These are phyloP conservation scores for Carduelis carduelis DNA, from an alignment of 2,797 vertebrate genomes.

Conservation along the genomic window DNA sequence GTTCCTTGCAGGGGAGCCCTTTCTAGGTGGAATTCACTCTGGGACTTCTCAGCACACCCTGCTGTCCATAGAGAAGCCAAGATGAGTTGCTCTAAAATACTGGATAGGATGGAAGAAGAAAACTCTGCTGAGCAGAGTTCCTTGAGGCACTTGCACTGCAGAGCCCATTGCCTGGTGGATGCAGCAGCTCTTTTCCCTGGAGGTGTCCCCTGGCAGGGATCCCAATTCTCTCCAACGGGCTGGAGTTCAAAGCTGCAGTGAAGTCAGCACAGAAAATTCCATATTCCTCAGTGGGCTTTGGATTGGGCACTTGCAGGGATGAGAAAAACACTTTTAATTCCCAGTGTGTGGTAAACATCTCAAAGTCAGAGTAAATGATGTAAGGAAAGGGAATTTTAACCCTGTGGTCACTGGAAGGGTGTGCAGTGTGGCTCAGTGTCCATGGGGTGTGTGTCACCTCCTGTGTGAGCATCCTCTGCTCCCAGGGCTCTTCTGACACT, in stretches of 20 bases:
- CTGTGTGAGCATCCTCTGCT: background rate
- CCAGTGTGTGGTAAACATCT: background rate
- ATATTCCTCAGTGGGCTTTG: conserved; percentile 47
- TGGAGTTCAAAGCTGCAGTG: conserved; percentile 3
- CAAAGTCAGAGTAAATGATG: background rate
- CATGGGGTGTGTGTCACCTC: background rate
- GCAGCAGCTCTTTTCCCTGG: conserved; percentile 38
- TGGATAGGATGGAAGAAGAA: background rate
- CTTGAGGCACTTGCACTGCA: background rate
- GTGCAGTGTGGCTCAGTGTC: background rate
- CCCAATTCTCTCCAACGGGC: background rate
- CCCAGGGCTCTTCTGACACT: background rate
- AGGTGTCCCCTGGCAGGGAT: background rate
- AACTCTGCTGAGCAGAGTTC: background rate
- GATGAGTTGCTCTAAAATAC: background rate
- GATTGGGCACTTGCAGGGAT: conserved; percentile 1
- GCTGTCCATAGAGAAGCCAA: background rate
- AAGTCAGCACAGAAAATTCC: conserved; percentile 58
- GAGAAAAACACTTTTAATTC: conserved; percentile 29
- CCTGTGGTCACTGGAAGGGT: background rate
- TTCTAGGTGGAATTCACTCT: background rate
- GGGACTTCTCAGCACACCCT: background rate
- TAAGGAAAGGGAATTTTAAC: background rate
- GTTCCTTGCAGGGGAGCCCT: background rate
- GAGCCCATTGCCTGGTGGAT: background rate